Percentiles rank a stretch among this genome's conserved stretches.
Evolutionary conservation across 2,113 vertebrate genomes (phyloP).

Genomic region (Hucho hucho): DNA sequence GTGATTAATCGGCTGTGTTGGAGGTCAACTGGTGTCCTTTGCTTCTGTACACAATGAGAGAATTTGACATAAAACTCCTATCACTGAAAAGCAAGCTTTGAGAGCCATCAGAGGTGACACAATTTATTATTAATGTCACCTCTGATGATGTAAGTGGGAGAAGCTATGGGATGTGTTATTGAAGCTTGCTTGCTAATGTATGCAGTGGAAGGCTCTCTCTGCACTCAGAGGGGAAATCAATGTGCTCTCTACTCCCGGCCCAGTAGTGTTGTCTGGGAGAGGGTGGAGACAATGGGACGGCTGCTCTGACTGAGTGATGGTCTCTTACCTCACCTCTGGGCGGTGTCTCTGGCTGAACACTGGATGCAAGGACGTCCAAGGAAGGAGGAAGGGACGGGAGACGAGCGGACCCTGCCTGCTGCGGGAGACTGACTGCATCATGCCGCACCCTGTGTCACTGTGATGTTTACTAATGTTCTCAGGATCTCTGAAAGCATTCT

Average conservation of each 20-base stretch:
- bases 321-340: conserved; percentile 23
- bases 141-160: conserved; percentile 61
- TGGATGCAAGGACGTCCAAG: conserved; percentile 33
- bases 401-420: neutral
- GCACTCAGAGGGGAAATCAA: conserved; percentile 35
- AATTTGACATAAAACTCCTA: neutral
- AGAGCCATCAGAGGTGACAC: conserved; percentile 6
- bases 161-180: conserved; percentile 56
- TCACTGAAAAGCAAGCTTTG: neutral
- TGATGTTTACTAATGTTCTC: neutral
- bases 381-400: neutral
- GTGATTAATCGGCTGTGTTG: conserved; percentile 31
- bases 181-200: conserved; percentile 39
- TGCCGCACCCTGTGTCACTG: conserved; percentile 47
- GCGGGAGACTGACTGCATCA: conserved; percentile 6
- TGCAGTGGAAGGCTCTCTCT: conserved; percentile 40
- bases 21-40: conserved; percentile 18
- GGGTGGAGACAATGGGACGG: conserved; percentile 29
- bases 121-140: conserved; percentile 62
- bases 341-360: conserved; percentile 19
- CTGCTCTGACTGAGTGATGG: conserved; percentile 27
- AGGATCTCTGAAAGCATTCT: neutral
- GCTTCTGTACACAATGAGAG: neutral
- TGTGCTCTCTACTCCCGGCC: conserved; percentile 34
- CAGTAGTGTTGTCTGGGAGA: conserved; percentile 25